Percentiles rank a stretch among this genome's conserved stretches.
These are phyloP conservation scores for Ditula angustiorana DNA, from an alignment of 2,888 invertebrate species.

Conservation along the genomic window DNA sequence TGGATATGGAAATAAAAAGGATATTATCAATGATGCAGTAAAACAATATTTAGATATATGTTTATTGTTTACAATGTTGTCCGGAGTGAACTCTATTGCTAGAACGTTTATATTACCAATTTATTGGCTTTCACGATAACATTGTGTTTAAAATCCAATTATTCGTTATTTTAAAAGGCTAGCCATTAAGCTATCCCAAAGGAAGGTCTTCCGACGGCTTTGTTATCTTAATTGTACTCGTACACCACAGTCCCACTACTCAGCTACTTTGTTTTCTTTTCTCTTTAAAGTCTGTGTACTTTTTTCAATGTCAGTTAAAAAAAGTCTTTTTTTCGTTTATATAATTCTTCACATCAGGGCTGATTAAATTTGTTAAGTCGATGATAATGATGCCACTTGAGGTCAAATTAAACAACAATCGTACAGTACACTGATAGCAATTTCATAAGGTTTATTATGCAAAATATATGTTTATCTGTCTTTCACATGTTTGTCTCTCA, in stretches of 20 bases:
- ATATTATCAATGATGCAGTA: neutral
- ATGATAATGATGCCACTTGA: conserved; percentile 24
- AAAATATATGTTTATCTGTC: conserved; percentile 36
- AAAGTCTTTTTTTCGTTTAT: neutral
- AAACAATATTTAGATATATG: no score
- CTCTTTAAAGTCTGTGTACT: neutral
- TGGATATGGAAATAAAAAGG: no score
- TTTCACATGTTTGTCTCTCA: conserved; percentile 22
- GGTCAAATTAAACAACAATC: conserved; percentile 33
- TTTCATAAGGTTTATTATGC: conserved; percentile 38
- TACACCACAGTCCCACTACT: neutral
- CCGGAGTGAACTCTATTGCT: neutral
- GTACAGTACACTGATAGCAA: conserved; percentile 31
- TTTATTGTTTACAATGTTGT: neutral
- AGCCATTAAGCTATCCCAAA: conserved; percentile 10
- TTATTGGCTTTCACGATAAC: neutral
- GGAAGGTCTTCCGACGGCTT: conserved; percentile 25
- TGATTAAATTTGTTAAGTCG: conserved; percentile 10
- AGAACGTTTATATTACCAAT: no score
- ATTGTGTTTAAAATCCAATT: conserved; percentile 26
- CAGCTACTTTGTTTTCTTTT: neutral
- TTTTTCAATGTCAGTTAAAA: neutral
- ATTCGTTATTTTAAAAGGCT: conserved; percentile 4
- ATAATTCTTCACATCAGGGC: no score
- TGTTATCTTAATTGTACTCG: conserved; percentile 27